Conservation (phyloP, 2,888 invertebrate genomes). For the Epinotia demarniana region DNA sequence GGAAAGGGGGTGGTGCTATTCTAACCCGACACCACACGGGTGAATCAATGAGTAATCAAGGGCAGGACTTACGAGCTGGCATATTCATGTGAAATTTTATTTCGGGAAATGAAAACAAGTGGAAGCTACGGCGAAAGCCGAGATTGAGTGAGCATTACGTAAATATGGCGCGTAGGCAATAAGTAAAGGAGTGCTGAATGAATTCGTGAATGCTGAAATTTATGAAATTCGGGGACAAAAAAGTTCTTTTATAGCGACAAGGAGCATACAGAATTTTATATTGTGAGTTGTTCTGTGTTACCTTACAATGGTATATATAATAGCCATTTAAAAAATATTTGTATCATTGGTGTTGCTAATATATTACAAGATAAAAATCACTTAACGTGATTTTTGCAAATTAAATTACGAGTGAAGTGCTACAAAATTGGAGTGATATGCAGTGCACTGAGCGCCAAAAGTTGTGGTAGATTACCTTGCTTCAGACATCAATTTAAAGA, state of each 20-base stretch:
- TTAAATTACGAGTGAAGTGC: no score
- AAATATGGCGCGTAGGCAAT: slow-evolving; percentile 26
- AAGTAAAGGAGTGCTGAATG: slow-evolving; percentile 22
- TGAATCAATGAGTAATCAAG: slow-evolving; percentile 41
- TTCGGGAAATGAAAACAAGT: slow-evolving; percentile 17
- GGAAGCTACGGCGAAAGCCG: slow-evolving; percentile 1
- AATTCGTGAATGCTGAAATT: slow-evolving; percentile 24
- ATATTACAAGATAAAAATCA: no score
- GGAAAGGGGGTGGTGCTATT: no score
- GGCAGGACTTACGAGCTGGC: background rate
- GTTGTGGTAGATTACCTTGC: no score
- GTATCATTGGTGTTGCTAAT: background rate
- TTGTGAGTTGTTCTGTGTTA: background rate
- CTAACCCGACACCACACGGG: no score
- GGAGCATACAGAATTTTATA: background rate
- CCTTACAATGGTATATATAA: background rate
- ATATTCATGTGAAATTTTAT: slow-evolving; percentile 28
- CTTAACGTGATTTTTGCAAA: no score
- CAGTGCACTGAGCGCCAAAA: no score
- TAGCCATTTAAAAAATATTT: background rate
- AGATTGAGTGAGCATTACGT: slow-evolving; percentile 18
- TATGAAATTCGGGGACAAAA: slow-evolving; percentile 5
- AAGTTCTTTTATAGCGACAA: slow-evolving; percentile 2
- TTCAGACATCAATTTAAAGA: no score
- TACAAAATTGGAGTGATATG: no score